Evolutionary conservation across 2,797 vertebrate species (phyloP).

Genomic region (Lycodopsis pacificus): DNA sequence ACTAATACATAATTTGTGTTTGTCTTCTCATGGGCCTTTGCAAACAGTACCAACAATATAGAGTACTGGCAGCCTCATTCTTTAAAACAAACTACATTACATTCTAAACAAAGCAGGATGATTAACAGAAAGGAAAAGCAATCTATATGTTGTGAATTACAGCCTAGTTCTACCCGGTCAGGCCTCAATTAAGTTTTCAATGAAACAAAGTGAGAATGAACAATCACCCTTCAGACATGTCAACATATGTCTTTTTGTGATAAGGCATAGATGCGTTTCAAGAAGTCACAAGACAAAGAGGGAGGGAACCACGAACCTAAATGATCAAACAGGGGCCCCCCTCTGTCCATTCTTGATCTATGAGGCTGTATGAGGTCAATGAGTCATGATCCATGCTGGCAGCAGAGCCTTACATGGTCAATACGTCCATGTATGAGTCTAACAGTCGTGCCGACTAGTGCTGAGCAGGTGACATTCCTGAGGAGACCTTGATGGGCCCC

Average conservation of each 20-base stretch:
- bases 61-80: neutral
- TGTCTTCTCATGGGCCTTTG: neutral
- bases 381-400: constrained; percentile 66
- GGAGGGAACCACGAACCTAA: neutral
- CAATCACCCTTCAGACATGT: neutral
- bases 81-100: neutral
- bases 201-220: neutral
- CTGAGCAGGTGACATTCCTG: constrained; percentile 68
- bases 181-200: neutral
- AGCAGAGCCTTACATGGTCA: constrained; percentile 56
- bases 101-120: constrained; percentile 4
- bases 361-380: constrained; percentile 39
- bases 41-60: neutral
- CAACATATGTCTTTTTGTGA: neutral
- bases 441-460: constrained; percentile 40
- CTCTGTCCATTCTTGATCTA: constrained; percentile 29
- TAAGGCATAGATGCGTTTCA: constrained; percentile 2
- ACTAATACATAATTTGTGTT: neutral
- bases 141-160: neutral
- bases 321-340: constrained; percentile 38
- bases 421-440: constrained; percentile 20
- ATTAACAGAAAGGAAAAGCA: neutral
- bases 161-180: neutral
- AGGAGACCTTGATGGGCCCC: constrained; percentile 57
- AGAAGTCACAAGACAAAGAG: neutral